Evolutionary conservation across 2,113 vertebrate genomes (phyloP).

Genomic region (western clawed frog (Xenopus tropicalis)): DNA sequence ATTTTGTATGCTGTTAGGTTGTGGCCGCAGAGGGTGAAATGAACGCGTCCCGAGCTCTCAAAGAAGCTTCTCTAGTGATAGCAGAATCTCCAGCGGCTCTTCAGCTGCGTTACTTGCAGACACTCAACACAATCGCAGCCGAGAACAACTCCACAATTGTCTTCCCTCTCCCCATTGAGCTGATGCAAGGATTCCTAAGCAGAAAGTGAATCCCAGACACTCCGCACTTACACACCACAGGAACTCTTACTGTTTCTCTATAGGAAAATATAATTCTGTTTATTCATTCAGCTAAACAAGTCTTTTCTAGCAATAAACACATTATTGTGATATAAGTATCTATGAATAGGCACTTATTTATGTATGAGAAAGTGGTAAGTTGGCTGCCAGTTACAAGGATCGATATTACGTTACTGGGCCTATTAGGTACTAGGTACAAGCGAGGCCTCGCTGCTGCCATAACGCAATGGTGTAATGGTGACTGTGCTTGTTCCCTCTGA

Average conservation of each 20-base stretch:
- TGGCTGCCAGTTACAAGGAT: too few relatives aligned
- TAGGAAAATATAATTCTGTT: not conserved
- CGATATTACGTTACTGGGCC: too few relatives aligned
- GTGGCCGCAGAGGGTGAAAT: conserved; percentile 68
- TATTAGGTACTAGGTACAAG: too few relatives aligned
- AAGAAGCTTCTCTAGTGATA: conserved; percentile 76
- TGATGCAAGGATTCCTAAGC: conserved; percentile 61
- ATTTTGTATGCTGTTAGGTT: conserved; percentile 44
- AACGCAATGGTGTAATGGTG: too few relatives aligned
- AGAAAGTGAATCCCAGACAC: conserved; percentile 27
- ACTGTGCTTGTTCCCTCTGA: too few relatives aligned
- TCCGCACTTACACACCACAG: not conserved
- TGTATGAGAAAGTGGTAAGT: too few relatives aligned
- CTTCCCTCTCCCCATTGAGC: conserved; percentile 80
- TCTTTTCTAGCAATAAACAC: not conserved
- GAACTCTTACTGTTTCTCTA: too few relatives aligned
- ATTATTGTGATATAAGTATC: not conserved
- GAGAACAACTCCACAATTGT: conserved; percentile 86
- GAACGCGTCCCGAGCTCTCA: conserved; percentile 80
- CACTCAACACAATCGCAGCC: conserved; percentile 67
- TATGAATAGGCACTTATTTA: conserved; percentile 1
- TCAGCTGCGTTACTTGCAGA: conserved; percentile 82
- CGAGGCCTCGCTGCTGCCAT: too few relatives aligned
- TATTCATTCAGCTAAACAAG: not conserved
- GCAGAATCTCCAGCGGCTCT: conserved; percentile 69